phyloP scores from a whole-genome alignment of 2,797 vertebrate genomes.

The Leucoraja ocellata region DNA sequence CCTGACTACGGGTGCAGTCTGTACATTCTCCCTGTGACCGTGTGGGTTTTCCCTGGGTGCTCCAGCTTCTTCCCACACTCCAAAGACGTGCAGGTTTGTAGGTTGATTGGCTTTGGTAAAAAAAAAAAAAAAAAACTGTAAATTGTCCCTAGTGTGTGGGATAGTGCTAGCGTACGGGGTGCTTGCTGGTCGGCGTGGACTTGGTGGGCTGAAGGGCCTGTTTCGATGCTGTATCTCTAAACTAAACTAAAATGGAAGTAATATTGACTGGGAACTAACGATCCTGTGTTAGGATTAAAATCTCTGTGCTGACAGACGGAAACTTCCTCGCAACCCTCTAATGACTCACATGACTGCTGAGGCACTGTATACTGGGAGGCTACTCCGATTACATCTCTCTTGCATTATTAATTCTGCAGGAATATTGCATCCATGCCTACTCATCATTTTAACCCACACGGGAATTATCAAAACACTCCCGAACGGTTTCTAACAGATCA shows the following conservation, averaged over 20 bases:
- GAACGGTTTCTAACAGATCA: neutral
- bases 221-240: neutral
- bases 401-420: slow-evolving; percentile 23
- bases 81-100: too few species aligned
- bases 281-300: neutral
- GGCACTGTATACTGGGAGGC: neutral
- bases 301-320: neutral
- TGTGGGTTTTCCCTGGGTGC: too few species aligned
- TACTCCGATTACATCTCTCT: neutral
- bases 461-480: neutral
- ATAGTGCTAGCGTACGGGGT: too few species aligned
- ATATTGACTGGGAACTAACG: neutral
- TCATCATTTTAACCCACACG: neutral
- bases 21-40: too few species aligned
- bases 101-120: too few species aligned
- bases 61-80: too few species aligned
- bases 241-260: too few species aligned
- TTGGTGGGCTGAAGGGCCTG: too few species aligned
- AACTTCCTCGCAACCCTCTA: neutral
- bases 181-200: too few species aligned
- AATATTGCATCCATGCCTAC: neutral
- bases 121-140: too few species aligned
- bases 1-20: too few species aligned
- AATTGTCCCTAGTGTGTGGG: too few species aligned
- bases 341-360: neutral